Evolutionary conservation across 2,113 vertebrate species (phyloP).

Genomic region (Aptenodytes forsteri): DNA sequence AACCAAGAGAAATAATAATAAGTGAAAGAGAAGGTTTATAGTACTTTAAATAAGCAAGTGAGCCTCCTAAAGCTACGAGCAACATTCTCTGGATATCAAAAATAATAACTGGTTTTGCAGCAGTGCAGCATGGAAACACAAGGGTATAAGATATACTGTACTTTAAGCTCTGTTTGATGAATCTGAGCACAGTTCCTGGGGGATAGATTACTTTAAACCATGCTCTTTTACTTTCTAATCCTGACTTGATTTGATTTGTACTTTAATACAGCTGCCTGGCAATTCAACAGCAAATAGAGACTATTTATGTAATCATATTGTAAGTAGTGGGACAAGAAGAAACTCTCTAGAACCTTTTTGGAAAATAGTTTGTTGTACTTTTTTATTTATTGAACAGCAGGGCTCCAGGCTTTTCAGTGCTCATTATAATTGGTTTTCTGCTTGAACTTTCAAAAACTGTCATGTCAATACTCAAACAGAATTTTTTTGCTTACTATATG

Average conservation of each 20-base stretch:
- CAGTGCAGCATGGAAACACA: constrained; percentile 78
- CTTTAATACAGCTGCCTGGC: constrained; percentile 87
- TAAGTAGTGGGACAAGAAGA: constrained; percentile 85
- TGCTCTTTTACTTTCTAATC: constrained; percentile 92
- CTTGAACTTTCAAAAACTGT: constrained; percentile 93
- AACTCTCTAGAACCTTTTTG: constrained; percentile 84
- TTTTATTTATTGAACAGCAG: constrained; percentile 86
- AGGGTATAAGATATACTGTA: constrained; percentile 85
- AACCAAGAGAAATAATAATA: constrained; percentile 80
- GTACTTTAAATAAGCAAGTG: constrained; percentile 82
- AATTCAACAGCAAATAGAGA: constrained; percentile 89
- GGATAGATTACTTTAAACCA: constrained; percentile 91
- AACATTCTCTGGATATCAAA: constrained; percentile 82
- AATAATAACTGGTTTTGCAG: constrained; percentile 84
- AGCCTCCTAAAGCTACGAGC: constrained; percentile 80
- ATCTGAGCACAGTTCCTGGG: constrained; percentile 87
- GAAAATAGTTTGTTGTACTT: constrained; percentile 86
- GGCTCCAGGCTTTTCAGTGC: constrained; percentile 86
- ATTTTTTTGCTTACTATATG: constrained; percentile 87
- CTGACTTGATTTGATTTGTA: constrained; percentile 90
- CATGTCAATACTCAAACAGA: constrained; percentile 91
- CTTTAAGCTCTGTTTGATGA: constrained; percentile 92
- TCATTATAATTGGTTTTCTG: constrained; percentile 93
- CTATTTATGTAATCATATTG: constrained; percentile 89
- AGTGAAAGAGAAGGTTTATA: constrained; percentile 69